phyloP scores from a whole-genome alignment of 2,797 vertebrate genomes.

The Labeo calbasu region DNA sequence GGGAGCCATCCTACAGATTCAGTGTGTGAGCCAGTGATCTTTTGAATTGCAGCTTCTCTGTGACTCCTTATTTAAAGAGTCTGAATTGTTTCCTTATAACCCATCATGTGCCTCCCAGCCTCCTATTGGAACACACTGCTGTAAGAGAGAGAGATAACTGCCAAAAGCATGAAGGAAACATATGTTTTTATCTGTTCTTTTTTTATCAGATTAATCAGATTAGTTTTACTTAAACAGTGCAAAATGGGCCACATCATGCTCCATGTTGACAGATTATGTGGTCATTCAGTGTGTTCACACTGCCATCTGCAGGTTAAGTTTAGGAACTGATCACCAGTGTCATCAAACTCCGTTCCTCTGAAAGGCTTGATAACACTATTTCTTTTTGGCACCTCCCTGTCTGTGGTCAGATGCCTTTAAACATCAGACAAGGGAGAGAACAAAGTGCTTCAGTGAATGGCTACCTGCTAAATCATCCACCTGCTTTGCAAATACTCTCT shows the following conservation, averaged over 20 bases:
- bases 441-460: background rate
- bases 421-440: background rate
- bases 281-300: background rate
- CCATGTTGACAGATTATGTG: background rate
- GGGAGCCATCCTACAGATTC: no score
- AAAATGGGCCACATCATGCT: background rate
- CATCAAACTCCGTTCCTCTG: conserved; percentile 1
- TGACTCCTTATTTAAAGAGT: background rate
- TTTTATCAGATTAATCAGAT: background rate
- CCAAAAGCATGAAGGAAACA: background rate
- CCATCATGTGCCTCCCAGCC: background rate
- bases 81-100: background rate
- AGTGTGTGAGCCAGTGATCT: no score
- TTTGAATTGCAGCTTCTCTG: no score
- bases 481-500: conserved; percentile 30
- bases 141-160: background rate
- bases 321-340: background rate
- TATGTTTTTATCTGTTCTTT: background rate
- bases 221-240: background rate
- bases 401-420: conserved; percentile 6
- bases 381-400: background rate
- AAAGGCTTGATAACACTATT: background rate
- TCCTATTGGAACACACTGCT: no score
- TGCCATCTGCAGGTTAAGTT: background rate
- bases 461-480: background rate